Evolutionary conservation across 2,888 invertebrate genomes (phyloP).

Genomic region (Ametastegia equiseti): DNA sequence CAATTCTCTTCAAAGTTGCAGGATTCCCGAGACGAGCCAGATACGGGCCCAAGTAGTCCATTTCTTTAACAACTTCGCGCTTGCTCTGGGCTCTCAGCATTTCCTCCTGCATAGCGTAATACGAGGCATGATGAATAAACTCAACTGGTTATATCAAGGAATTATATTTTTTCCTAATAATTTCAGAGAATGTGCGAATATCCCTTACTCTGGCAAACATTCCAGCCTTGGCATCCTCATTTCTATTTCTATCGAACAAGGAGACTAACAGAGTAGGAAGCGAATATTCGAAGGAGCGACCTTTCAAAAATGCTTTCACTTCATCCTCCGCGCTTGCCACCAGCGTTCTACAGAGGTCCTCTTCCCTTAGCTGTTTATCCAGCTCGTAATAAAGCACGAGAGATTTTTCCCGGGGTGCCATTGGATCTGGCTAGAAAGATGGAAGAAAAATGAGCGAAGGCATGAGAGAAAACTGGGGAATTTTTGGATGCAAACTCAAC

Average conservation of each 20-base stretch:
- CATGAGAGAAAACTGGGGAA: neutral
- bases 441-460: too few relatives aligned
- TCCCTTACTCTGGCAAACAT: conserved; percentile 77
- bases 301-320: conserved; percentile 76
- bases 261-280: conserved; percentile 77
- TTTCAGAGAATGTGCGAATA: neutral
- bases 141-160: neutral
- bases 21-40: conserved; percentile 80
- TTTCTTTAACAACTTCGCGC: conserved; percentile 81
- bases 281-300: conserved; percentile 75
- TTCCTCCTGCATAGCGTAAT: conserved; percentile 76
- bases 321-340: conserved; percentile 78
- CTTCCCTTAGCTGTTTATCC: conserved; percentile 80
- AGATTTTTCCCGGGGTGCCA: conserved; percentile 79
- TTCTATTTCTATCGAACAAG: conserved; percentile 79
- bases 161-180: neutral
- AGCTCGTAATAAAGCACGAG: conserved; percentile 82
- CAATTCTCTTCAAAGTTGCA: conserved; percentile 72
- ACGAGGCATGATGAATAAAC: too few relatives aligned
- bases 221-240: conserved; percentile 77
- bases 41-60: conserved; percentile 83
- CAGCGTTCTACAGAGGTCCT: conserved; percentile 79
- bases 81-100: conserved; percentile 78
- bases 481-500: too few relatives aligned
- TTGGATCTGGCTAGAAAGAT: conserved; percentile 80